Evolutionary conservation across 2,113 vertebrate species (phyloP).

Genomic region (Brachyhypopomus gauderio): DNA sequence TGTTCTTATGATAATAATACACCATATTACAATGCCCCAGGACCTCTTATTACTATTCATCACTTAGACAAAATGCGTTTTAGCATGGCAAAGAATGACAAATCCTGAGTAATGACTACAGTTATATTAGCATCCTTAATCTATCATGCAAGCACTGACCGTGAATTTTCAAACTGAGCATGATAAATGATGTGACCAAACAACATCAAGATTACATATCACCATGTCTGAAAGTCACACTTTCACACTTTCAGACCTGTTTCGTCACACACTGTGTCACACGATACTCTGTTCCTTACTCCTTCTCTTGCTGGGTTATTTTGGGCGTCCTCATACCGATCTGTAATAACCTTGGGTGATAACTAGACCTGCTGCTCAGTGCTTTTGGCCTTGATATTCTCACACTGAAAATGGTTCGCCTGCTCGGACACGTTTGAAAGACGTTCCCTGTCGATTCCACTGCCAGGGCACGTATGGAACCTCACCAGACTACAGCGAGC

Average conservation of each 20-base stretch:
- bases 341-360: too few relatives aligned
- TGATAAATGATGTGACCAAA: slow-evolving; percentile 29
- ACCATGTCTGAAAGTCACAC: not conserved
- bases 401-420: too few relatives aligned
- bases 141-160: slow-evolving; percentile 33
- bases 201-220: slow-evolving; percentile 18
- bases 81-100: not conserved
- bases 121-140: slow-evolving; percentile 28
- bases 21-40: not conserved
- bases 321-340: too few relatives aligned
- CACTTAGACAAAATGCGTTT: slow-evolving; percentile 7
- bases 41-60: not conserved
- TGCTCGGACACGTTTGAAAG: too few relatives aligned
- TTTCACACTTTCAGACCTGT: not conserved
- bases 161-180: slow-evolving; percentile 9
- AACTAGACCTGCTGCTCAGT: too few relatives aligned
- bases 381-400: too few relatives aligned
- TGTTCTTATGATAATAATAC: not conserved
- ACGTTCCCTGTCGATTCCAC: not conserved
- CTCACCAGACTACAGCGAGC: not conserved
- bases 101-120: slow-evolving; percentile 44
- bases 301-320: too few relatives aligned
- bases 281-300: too few relatives aligned
- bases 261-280: too few relatives aligned
- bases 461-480: not conserved